These are phyloP conservation scores for Harpagifer antarcticus DNA, from an alignment of 2,797 vertebrate genomes.

Conservation along the genomic window DNA sequence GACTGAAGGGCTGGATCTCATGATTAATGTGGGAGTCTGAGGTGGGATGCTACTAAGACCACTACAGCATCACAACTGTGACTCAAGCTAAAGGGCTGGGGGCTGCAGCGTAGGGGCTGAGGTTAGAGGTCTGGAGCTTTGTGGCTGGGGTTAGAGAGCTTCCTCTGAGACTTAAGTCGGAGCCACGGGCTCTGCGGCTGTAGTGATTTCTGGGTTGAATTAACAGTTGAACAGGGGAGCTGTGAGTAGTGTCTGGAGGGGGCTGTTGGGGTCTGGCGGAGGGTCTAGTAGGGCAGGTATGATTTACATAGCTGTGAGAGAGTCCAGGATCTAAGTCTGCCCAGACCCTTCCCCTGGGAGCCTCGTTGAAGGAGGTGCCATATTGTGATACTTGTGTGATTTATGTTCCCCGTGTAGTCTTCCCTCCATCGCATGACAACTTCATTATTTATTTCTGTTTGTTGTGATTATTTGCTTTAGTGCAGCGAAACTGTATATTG, in stretches of 20 bases:
- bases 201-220: constrained; percentile 80
- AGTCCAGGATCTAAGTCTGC: constrained; percentile 80
- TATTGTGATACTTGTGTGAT: constrained; percentile 83
- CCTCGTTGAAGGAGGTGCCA: constrained; percentile 71
- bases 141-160: constrained; percentile 70
- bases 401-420: constrained; percentile 72
- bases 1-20: constrained; percentile 19
- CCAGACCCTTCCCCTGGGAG: constrained; percentile 71
- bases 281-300: constrained; percentile 74
- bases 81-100: constrained; percentile 31
- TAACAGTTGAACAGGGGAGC: constrained; percentile 75
- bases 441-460: constrained; percentile 80
- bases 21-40: constrained; percentile 45
- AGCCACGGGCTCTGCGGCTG: constrained; percentile 72
- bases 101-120: constrained; percentile 49
- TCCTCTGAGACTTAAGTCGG: constrained; percentile 74
- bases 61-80: constrained; percentile 31
- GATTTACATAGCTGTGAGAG: constrained; percentile 84
- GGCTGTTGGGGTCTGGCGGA: constrained; percentile 65
- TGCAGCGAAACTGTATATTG: constrained; percentile 49
- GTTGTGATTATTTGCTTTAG: constrained; percentile 80
- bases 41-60: constrained; percentile 29
- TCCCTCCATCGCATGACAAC: constrained; percentile 71
- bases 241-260: constrained; percentile 74
- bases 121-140: constrained; percentile 72